phyloP scores from a whole-genome alignment of 2,888 invertebrate genomes.

The Euphydryas editha region DNA sequence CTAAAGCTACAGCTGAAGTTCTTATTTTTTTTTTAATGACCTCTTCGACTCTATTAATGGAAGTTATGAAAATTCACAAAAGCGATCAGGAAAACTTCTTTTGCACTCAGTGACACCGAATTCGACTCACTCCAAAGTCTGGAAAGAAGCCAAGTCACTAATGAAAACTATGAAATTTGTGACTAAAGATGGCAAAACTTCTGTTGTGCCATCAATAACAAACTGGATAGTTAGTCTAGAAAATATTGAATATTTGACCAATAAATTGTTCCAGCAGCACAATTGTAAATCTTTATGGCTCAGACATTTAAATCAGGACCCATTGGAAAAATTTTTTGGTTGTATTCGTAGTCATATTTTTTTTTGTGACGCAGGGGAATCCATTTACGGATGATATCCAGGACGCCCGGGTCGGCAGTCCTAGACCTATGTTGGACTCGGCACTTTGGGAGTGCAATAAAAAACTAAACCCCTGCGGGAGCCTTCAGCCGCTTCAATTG shows the following conservation, averaged over 20 bases:
- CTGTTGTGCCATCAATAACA: not conserved
- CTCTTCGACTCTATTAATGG: slow-evolving; percentile 41
- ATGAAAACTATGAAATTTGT: not conserved
- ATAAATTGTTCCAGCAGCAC: slow-evolving; percentile 8
- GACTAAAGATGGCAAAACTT: not conserved
- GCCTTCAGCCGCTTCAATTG: too few relatives aligned
- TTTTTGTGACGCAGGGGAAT: too few relatives aligned
- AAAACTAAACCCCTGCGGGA: too few relatives aligned
- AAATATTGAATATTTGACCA: slow-evolving; percentile 17
- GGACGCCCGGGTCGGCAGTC: too few relatives aligned
- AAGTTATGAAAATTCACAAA: slow-evolving; percentile 7
- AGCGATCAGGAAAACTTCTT: slow-evolving; percentile 27
- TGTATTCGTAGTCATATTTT: slow-evolving; percentile 22
- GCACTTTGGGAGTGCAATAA: too few relatives aligned
- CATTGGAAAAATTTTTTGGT: slow-evolving; percentile 30
- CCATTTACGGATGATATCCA: too few relatives aligned
- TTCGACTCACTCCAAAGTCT: not conserved
- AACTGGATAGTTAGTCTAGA: slow-evolving; percentile 9
- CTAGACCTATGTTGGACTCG: too few relatives aligned
- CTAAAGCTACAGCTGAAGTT: slow-evolving; percentile 27
- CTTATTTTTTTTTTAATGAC: slow-evolving; percentile 34
- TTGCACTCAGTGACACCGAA: slow-evolving; percentile 7
- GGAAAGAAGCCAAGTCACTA: not conserved
- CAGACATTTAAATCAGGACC: slow-evolving; percentile 29
- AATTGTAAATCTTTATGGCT: slow-evolving; percentile 20